Evolutionary conservation across 2,797 vertebrate genomes (phyloP).

Genomic region (Pempheris klunzingeri): DNA sequence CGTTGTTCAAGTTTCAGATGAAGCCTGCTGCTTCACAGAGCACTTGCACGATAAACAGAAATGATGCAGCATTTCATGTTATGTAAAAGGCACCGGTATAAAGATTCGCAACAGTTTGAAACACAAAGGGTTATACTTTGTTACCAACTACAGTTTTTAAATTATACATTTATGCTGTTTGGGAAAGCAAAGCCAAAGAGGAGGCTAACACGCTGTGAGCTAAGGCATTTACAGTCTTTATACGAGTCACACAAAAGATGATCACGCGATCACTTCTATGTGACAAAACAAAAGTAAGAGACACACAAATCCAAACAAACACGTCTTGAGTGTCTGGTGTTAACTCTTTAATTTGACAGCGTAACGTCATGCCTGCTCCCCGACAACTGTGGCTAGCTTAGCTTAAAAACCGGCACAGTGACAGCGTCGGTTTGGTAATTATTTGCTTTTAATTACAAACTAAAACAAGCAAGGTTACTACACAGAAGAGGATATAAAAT

Average conservation of each 20-base stretch:
- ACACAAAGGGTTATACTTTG: not conserved
- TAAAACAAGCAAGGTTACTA: not conserved
- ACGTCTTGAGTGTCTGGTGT: not conserved
- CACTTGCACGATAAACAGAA: conserved; percentile 2
- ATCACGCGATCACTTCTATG: not conserved
- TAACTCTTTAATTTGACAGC: conserved; percentile 15
- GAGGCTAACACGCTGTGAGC: conserved; percentile 28
- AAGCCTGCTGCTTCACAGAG: not conserved
- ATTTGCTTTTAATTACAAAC: not conserved
- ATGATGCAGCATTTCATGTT: conserved; percentile 39
- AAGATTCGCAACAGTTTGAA: not conserved
- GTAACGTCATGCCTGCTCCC: conserved; percentile 11
- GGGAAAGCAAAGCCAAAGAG: not conserved
- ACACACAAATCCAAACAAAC: not conserved
- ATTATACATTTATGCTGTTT: not conserved
- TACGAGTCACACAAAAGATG: not conserved
- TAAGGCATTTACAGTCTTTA: not conserved
- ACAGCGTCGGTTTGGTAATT: conserved; percentile 3
- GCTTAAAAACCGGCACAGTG: conserved; percentile 55
- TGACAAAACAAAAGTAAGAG: not conserved
- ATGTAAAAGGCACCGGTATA: not conserved
- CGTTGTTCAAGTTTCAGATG: not conserved
- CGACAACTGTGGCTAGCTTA: conserved; percentile 39
- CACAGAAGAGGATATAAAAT: not conserved
- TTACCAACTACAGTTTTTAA: not conserved